Percentiles rank a stretch among this genome's conserved stretches.
Evolutionary conservation across 2,888 invertebrate genomes (phyloP).

Genomic region (Xylophagus ater): DNA sequence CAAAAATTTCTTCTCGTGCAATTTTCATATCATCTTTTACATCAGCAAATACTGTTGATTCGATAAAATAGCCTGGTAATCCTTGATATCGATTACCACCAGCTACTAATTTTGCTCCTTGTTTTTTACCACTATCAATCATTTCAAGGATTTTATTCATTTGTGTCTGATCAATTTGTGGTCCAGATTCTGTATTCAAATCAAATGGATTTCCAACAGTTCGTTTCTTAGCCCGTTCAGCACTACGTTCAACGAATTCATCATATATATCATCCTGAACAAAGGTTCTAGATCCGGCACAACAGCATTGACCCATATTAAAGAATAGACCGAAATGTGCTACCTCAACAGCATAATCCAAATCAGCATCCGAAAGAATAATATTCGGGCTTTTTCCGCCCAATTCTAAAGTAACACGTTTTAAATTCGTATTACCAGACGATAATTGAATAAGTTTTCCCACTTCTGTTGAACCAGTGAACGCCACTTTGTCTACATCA

Average conservation of each 20-base stretch:
- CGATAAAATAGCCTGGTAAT: constrained; percentile 64
- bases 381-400: constrained; percentile 94
- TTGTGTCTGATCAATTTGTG: constrained; percentile 81
- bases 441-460: constrained; percentile 74
- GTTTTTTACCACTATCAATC: constrained; percentile 67
- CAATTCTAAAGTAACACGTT: constrained; percentile 79
- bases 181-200: constrained; percentile 70
- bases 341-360: constrained; percentile 68
- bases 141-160: constrained; percentile 67
- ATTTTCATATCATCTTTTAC: constrained; percentile 77
- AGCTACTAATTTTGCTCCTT: constrained; percentile 73
- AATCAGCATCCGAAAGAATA: constrained; percentile 71
- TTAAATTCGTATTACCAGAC: constrained; percentile 62
- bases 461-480: constrained; percentile 85
- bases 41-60: constrained; percentile 82
- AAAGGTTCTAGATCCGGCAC: constrained; percentile 84
- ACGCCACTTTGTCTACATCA: constrained; percentile 80
- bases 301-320: constrained; percentile 91
- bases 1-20: constrained; percentile 84
- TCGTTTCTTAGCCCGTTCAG: constrained; percentile 63
- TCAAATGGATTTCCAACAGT: constrained; percentile 85
- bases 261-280: constrained; percentile 86
- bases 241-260: constrained; percentile 72
- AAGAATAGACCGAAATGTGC: constrained; percentile 81
- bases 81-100: constrained; percentile 61